Percentiles rank a stretch among this genome's conserved stretches.
These are phyloP conservation scores for Pangasius krempfi DNA, from an alignment of 2,797 vertebrate species.

Conservation along the genomic window DNA sequence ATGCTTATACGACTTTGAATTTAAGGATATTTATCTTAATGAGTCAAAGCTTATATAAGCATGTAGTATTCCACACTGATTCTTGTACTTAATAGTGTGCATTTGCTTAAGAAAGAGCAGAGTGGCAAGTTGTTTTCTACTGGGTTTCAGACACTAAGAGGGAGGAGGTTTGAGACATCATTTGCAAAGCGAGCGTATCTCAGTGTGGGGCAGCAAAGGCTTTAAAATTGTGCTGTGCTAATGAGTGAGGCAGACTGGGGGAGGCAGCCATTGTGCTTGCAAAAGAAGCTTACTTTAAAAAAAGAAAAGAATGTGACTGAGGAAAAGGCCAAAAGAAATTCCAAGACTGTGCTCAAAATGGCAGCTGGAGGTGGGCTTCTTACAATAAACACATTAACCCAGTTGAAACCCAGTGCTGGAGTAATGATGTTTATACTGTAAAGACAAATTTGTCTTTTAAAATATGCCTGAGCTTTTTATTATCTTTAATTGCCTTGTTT, in stretches of 20 bases:
- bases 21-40: background rate
- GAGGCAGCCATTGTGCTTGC: background rate
- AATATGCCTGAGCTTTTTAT: background rate
- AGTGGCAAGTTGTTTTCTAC: background rate
- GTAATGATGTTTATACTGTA: background rate
- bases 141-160: background rate
- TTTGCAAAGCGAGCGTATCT: background rate
- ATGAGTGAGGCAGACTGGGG: background rate
- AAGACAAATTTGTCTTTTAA: background rate
- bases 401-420: background rate
- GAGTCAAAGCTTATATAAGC: background rate
- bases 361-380: background rate
- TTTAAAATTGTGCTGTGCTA: constrained; percentile 4
- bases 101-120: background rate
- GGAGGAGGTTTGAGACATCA: background rate
- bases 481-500: background rate
- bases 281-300: constrained; percentile 1
- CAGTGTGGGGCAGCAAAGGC: background rate
- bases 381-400: background rate
- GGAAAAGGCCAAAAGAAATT: background rate
- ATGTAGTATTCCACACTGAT: background rate
- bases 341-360: background rate
- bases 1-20: background rate
- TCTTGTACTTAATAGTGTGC: background rate
- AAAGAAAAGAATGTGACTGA: background rate